Percentiles rank a stretch among this genome's conserved stretches.
Evolutionary conservation across 2,797 vertebrate species (phyloP).

Genomic region (Pempheris klunzingeri): DNA sequence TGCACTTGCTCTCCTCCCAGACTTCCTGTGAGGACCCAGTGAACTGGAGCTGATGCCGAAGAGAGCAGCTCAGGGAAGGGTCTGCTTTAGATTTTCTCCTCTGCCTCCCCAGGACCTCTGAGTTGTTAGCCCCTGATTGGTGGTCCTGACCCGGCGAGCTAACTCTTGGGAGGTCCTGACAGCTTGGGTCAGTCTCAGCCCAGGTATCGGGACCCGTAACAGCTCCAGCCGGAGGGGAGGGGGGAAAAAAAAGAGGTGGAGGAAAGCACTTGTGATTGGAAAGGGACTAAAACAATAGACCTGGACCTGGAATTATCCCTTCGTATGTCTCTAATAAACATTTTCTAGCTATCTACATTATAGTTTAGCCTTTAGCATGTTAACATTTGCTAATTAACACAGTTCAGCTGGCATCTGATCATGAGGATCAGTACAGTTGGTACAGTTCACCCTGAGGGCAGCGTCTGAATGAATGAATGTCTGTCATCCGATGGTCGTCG

Average conservation of each 20-base stretch:
- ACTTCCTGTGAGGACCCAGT: background rate
- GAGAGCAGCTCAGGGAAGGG: background rate
- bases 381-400: too few species aligned
- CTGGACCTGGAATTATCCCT: background rate
- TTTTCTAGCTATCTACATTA: too few species aligned
- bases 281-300: background rate
- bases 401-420: too few species aligned
- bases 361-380: background rate
- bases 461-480: too few species aligned
- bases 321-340: background rate
- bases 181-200: constrained; percentile 32
- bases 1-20: background rate
- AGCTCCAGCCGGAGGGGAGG: constrained; percentile 13
- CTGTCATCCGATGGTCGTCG: background rate
- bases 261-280: constrained; percentile 6
- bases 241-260: background rate
- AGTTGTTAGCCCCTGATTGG: constrained; percentile 43
- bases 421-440: too few species aligned
- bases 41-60: background rate
- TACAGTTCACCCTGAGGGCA: background rate
- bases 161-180: constrained; percentile 33
- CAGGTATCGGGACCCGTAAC: constrained; percentile 19
- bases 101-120: constrained; percentile 23
- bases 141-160: constrained; percentile 46
- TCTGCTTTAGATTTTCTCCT: constrained; percentile 34